Base-by-base conservation (phyloP, 2,888 invertebrate genomes). In the Patella pellucida region DNA sequence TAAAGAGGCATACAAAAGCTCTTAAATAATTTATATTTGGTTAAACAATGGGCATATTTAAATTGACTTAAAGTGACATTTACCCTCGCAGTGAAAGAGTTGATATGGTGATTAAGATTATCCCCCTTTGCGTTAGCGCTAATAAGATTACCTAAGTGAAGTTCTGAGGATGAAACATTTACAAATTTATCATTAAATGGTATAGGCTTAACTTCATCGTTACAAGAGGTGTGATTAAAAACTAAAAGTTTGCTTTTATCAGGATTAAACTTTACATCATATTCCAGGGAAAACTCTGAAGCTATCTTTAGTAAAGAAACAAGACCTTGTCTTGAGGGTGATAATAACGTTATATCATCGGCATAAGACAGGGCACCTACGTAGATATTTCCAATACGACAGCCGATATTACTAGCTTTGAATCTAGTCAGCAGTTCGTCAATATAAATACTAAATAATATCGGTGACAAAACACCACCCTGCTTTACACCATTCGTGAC, bases 281-380 rank as follows among this genome's bases (percentile, higher is more conserved):
- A 62, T 16, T 62, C 9, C 19, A 19, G n/a, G 2, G 62, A 62
- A 62, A 19, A 62, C 14, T 15, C 62, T 11, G n/a, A 11, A 3
- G 62, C 62, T 12, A 62, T 62, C 11, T 62, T 5, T 62, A 62
- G 16, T 19, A 62, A 23, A 19, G 14, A 11, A 15, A 62, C 11
- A 15, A 62, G 19, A 11, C 19, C 14, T n/a, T 62, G 62, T 62
- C 62, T 62, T 12, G 62, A 62, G 2, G 62, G 62, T 1, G 73
- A 69, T 50, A 74, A 31, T 31, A 72, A 23, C 12, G 69, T 72
- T 11, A 77, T 54, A 72, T 78, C 78, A 69, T 76, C 76, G 7
- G 78, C 76, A 76, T 74, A 78, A 16, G 74, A 74, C 54, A 78
- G 69, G 27, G 76, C 74, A 15, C 54, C 19, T n/a, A 52, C 62